These are phyloP conservation scores for Sardinella longiceps DNA, from an alignment of 2,797 vertebrate species.

Conservation along the genomic window DNA sequence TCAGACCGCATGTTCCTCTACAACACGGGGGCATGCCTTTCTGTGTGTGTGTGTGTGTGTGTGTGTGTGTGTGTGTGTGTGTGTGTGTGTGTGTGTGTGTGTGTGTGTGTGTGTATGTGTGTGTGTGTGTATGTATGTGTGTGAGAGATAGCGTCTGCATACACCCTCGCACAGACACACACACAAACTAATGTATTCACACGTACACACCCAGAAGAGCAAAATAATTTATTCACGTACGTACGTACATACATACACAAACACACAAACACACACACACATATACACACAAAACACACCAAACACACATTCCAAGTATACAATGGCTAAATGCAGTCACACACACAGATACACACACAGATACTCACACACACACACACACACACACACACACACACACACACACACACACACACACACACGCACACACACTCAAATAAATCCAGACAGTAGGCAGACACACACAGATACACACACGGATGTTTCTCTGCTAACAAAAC, in stretches of 20 bases:
- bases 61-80: too few species aligned
- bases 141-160: too few species aligned
- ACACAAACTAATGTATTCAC: neutral
- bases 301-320: neutral
- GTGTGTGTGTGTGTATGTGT: too few species aligned
- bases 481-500: neutral
- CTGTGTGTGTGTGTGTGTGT: too few species aligned
- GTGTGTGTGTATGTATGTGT: too few species aligned
- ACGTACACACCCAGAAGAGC: neutral
- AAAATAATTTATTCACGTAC: too few species aligned
- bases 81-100: too few species aligned
- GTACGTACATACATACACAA: neutral
- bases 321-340: neutral
- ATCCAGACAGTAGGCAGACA: neutral
- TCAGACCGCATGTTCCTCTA: slow-evolving; percentile 28
- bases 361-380: neutral
- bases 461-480: neutral
- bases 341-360: neutral
- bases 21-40: neutral
- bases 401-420: neutral
- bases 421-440: neutral
- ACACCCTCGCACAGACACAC: neutral
- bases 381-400: slow-evolving; percentile 9
- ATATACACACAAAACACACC: neutral
- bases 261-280: neutral